phyloP scores from a whole-genome alignment of 2,888 invertebrate genomes.

The Nomada flava region DNA sequence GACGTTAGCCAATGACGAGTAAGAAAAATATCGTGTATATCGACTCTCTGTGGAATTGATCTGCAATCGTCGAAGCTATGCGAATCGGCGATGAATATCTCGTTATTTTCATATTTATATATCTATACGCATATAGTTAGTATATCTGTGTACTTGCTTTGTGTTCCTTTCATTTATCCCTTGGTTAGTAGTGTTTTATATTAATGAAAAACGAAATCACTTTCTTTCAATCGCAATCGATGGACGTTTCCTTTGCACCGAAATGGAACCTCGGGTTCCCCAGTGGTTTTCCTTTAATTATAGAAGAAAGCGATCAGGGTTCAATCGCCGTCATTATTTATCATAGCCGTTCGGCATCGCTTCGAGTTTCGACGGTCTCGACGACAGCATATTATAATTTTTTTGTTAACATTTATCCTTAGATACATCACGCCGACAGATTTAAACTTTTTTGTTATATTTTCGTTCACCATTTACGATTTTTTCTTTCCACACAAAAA shows the following conservation, averaged over 20 bases:
- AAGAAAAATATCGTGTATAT: conserved; percentile 77
- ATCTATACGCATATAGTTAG: not conserved
- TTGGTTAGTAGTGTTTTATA: not conserved
- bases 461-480: conserved; percentile 35
- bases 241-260: conserved; percentile 29
- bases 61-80: conserved; percentile 66
- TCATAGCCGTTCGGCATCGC: conserved; percentile 57
- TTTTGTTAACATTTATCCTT: conserved; percentile 75
- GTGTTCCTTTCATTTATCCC: not conserved
- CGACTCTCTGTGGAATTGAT: conserved; percentile 63
- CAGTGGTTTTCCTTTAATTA: not conserved
- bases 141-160: not conserved
- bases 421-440: conserved; percentile 73
- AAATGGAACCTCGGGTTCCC: not conserved
- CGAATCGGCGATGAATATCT: conserved; percentile 50
- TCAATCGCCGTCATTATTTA: not conserved
- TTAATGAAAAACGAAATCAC: not conserved
- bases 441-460: conserved; percentile 50
- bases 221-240: conserved; percentile 15
- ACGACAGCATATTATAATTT: conserved; percentile 62
- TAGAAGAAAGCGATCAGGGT: not conserved
- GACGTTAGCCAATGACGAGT: conserved; percentile 69
- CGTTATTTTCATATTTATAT: not conserved
- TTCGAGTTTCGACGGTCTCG: conserved; percentile 60
- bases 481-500: conserved; percentile 72